Evolutionary conservation across 2,797 vertebrate genomes (phyloP).

Genomic region (Lemur catta): DNA sequence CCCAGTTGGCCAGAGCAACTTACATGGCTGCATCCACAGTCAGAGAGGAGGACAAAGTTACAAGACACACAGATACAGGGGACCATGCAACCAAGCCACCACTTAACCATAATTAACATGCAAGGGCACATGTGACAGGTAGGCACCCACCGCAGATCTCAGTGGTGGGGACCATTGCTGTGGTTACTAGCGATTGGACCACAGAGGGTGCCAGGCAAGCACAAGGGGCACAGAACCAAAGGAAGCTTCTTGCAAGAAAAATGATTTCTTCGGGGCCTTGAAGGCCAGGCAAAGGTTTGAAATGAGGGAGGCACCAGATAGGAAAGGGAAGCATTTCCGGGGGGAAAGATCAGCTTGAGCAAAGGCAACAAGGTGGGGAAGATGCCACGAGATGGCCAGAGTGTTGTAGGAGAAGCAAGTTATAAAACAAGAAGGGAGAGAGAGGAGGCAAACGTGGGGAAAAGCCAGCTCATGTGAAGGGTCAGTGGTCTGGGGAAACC

Average conservation of each 20-base stretch:
- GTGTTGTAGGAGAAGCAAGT: background rate
- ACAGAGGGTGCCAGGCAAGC: background rate
- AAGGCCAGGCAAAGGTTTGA: background rate
- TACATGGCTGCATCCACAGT: background rate
- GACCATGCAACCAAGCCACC: too few species aligned
- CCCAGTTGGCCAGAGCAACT: background rate
- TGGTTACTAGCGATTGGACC: too few species aligned
- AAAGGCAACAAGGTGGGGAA: background rate
- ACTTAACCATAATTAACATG: background rate
- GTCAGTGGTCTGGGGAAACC: background rate
- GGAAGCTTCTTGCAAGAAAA: background rate
- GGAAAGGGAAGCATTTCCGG: background rate
- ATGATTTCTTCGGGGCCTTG: background rate
- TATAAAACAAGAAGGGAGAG: background rate
- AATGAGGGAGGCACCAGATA: background rate
- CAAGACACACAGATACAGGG: background rate
- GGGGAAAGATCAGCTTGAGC: too few species aligned
- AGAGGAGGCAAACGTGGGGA: too few species aligned
- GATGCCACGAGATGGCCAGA: fast-evolving
- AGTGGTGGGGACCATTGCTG: background rate
- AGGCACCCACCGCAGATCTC: background rate
- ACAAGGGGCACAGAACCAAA: background rate
- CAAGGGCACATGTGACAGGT: fast-evolving
- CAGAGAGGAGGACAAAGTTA: background rate
- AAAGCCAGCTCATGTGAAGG: background rate